phyloP scores from a whole-genome alignment of 2,888 invertebrate species.

The Galerucella pusilla region DNA sequence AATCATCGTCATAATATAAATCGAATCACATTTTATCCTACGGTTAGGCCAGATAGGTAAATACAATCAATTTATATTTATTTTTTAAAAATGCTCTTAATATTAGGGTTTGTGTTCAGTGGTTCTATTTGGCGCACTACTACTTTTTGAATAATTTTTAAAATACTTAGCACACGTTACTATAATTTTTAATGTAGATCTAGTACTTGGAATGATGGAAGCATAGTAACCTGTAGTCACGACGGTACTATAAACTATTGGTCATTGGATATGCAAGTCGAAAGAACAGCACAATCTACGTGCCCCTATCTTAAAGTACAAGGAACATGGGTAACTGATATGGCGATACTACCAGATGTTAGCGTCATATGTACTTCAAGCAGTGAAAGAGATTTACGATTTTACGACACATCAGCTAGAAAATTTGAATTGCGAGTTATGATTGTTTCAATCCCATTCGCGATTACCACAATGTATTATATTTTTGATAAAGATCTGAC shows the following conservation, averaged over 20 bases:
- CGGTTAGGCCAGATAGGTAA: slow-evolving; percentile 59
- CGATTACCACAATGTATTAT: slow-evolving; percentile 70
- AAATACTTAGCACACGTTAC: too few species aligned
- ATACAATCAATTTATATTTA: neutral
- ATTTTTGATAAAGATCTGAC: slow-evolving; percentile 70
- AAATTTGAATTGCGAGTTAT: slow-evolving; percentile 79
- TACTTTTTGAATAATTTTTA: too few species aligned
- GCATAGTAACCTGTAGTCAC: slow-evolving; percentile 79
- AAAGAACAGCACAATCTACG: slow-evolving; percentile 72
- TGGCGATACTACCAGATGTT: slow-evolving; percentile 80
- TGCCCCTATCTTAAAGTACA: slow-evolving; percentile 71
- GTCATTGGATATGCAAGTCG: slow-evolving; percentile 76
- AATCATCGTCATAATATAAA: slow-evolving; percentile 77
- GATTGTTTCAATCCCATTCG: slow-evolving; percentile 75
- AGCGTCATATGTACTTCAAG: slow-evolving; percentile 82
- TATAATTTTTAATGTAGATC: slow-evolving; percentile 56
- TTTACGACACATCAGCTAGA: slow-evolving; percentile 82
- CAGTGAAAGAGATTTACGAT: slow-evolving; percentile 78
- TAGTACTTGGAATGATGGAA: slow-evolving; percentile 72
- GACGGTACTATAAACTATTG: slow-evolving; percentile 84
- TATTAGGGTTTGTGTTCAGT: too few species aligned
- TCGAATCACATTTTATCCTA: slow-evolving; percentile 73
- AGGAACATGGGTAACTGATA: slow-evolving; percentile 79
- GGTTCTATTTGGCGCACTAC: too few species aligned
- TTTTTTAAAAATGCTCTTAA: too few species aligned